phyloP scores from a whole-genome alignment of 2,888 invertebrate genomes.

The Merodon equestris region DNA sequence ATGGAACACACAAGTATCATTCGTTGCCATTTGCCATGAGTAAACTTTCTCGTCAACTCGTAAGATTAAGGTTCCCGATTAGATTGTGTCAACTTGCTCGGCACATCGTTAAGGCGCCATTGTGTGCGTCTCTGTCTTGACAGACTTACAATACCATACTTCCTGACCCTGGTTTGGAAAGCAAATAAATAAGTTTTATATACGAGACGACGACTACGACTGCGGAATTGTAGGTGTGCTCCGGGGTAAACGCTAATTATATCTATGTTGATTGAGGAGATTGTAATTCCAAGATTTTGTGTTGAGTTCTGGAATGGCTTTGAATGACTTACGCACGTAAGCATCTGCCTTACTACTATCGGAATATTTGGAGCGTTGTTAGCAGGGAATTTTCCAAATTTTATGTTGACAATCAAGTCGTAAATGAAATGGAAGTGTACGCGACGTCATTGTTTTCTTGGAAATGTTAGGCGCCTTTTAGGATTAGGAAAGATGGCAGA shows the following conservation, averaged over 20 bases:
- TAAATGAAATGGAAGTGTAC: too few relatives aligned
- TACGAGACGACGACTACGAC: not conserved
- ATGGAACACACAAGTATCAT: conserved; percentile 20
- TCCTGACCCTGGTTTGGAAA: not conserved
- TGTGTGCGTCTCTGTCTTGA: conserved; percentile 32
- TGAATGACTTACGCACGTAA: too few relatives aligned
- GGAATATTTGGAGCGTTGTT: too few relatives aligned
- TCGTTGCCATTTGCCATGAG: conserved; percentile 14
- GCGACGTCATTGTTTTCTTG: too few relatives aligned
- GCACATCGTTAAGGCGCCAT: conserved; percentile 50
- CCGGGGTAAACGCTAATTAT: conserved; percentile 3
- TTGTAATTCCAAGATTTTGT: conserved; percentile 19
- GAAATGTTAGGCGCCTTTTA: too few relatives aligned
- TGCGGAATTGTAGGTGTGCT: not conserved
- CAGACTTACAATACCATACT: conserved; percentile 17
- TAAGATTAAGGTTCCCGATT: conserved; percentile 46
- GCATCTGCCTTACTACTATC: too few relatives aligned
- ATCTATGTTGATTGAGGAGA: conserved; percentile 4
- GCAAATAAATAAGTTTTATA: conserved; percentile 13
- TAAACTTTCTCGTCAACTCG: conserved; percentile 31
- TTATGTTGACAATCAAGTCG: too few relatives aligned
- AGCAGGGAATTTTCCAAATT: too few relatives aligned
- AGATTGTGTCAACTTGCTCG: conserved; percentile 54
- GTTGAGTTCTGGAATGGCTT: not conserved
- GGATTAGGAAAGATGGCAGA: too few relatives aligned